Conservation (phyloP, 2,113 vertebrate genomes). For the Albula glossodonta region DNA sequence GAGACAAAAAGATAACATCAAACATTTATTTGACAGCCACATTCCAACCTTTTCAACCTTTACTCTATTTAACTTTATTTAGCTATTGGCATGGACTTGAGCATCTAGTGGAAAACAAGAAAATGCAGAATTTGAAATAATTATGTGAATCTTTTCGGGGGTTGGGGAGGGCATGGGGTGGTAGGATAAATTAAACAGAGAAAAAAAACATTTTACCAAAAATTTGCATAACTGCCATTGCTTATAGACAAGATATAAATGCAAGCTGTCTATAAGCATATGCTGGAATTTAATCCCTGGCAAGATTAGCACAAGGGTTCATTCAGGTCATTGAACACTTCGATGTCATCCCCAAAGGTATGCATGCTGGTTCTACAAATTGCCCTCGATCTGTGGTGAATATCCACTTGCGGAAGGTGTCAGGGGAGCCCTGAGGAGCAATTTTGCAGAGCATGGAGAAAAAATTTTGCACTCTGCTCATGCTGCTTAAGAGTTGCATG, state of each 20-base stretch:
- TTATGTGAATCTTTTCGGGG: conserved; percentile 53
- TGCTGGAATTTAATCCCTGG: conserved; percentile 59
- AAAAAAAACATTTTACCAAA: conserved; percentile 72
- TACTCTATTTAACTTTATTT: too few relatives aligned
- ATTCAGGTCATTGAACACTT: conserved; percentile 71
- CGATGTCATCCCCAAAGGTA: conserved; percentile 64
- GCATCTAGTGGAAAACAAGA: not conserved
- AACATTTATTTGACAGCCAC: too few relatives aligned
- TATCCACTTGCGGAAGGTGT: conserved; percentile 46
- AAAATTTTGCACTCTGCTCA: conserved; percentile 55
- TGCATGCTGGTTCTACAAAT: conserved; percentile 69
- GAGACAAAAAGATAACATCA: too few relatives aligned
- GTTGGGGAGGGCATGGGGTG: conserved; percentile 19
- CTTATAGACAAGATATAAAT: conserved; percentile 63
- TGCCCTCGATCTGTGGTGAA: conserved; percentile 64
- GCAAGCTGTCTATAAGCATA: conserved; percentile 53
- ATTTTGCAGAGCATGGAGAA: conserved; percentile 63
- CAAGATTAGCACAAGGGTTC: conserved; percentile 68
- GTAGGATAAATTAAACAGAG: conserved; percentile 56
- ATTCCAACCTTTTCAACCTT: too few relatives aligned
- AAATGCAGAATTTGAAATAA: not conserved
- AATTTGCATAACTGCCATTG: conserved; percentile 74
- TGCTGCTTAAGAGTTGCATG: conserved; percentile 30
- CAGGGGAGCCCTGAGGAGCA: conserved; percentile 60
- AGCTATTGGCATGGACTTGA: not conserved